Evolutionary conservation across 2,888 invertebrate species (phyloP).

Genomic region (Hyposoter dolosus): DNA sequence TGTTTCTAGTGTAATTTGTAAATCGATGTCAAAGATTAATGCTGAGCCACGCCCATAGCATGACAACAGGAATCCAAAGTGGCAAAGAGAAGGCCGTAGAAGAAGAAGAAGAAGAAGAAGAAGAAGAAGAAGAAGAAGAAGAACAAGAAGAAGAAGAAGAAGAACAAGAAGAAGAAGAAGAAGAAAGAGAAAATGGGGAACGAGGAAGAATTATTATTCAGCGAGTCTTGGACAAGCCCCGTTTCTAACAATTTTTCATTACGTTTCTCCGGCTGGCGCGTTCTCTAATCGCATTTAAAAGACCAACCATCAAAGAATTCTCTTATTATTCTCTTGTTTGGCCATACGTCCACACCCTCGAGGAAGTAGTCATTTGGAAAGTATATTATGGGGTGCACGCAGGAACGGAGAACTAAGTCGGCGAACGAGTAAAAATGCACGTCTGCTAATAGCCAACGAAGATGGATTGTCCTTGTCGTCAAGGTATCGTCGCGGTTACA

Average conservation of each 20-base stretch:
- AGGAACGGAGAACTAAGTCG: constrained; percentile 12
- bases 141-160: constrained; percentile 20
- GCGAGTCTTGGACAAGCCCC: constrained; percentile 44
- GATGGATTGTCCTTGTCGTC: constrained; percentile 15
- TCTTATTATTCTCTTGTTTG: constrained; percentile 3
- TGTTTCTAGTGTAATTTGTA: constrained; percentile 72
- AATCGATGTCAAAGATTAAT: constrained; percentile 74
- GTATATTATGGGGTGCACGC: constrained; percentile 27
- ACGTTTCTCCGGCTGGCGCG: constrained; percentile 54
- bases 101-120: constrained; percentile 5
- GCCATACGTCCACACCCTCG: constrained; percentile 63
- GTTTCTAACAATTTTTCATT: constrained; percentile 58
- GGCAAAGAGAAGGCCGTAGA: constrained; percentile 3
- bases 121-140: constrained; percentile 50
- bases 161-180: not conserved
- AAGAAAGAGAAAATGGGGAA: constrained; percentile 33
- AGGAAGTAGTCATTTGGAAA: constrained; percentile 63
- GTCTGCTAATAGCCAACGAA: constrained; percentile 17
- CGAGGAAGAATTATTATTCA: constrained; percentile 56
- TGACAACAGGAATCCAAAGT: constrained; percentile 32
- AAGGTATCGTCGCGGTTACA: not conserved
- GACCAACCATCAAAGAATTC: constrained; percentile 42
- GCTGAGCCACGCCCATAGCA: constrained; percentile 71
- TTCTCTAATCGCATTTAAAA: constrained; percentile 73
- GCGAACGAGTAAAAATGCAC: constrained; percentile 30